These are phyloP conservation scores for Empidonax alnorum DNA, from an alignment of 2,113 vertebrate genomes.

Conservation along the genomic window DNA sequence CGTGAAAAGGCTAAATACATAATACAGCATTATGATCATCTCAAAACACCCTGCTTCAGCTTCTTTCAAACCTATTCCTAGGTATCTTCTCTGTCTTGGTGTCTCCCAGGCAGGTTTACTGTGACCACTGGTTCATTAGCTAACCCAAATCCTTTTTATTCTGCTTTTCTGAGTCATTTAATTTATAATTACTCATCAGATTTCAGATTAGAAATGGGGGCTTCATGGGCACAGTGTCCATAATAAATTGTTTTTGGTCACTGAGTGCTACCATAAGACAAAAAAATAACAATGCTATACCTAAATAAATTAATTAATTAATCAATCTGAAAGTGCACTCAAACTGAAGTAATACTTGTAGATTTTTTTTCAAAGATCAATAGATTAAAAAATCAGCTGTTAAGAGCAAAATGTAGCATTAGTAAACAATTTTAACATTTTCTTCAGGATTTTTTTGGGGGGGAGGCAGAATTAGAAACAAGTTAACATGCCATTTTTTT, in stretches of 20 bases:
- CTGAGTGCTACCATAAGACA: not conserved
- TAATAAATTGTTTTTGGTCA: not conserved
- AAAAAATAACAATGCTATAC: not conserved
- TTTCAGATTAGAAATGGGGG: accelerated
- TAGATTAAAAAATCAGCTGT: not conserved
- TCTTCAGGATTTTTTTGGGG: not conserved
- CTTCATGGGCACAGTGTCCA: not conserved
- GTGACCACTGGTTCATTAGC: not conserved
- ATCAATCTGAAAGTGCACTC: not conserved
- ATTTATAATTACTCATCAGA: not conserved
- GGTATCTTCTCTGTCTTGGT: not conserved
- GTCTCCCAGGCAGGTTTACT: not conserved
- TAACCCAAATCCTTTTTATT: not conserved
- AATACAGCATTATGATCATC: not conserved
- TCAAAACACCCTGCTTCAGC: not conserved
- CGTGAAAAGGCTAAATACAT: not conserved
- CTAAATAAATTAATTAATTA: not conserved
- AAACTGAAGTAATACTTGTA: not conserved
- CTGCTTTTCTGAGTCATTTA: not conserved
- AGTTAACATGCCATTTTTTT: not conserved
- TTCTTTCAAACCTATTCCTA: not conserved
- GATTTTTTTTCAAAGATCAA: not conserved
- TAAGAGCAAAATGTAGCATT: not conserved
- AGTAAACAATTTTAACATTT: not conserved
- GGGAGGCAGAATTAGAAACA: not conserved